A percentile compares a stretch with the other conserved stretches of the same genome.
phyloP scores from a whole-genome alignment of 2,797 vertebrate species.

The Lepidocolaptes lacrymiger region DNA sequence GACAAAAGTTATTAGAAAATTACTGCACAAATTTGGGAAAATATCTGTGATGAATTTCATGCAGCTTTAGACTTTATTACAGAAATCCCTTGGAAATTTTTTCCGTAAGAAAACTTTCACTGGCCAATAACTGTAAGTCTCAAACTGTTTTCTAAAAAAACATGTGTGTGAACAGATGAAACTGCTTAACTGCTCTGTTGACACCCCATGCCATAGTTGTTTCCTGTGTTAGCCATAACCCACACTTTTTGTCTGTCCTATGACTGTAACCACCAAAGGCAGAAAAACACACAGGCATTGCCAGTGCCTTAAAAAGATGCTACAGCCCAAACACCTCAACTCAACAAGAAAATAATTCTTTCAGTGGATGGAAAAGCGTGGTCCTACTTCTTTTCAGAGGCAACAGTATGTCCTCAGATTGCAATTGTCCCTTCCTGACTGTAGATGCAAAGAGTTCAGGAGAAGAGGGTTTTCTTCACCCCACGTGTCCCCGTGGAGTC shows the following conservation, averaged over 20 bases:
- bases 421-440: background rate
- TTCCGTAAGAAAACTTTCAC: background rate
- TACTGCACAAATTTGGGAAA: background rate
- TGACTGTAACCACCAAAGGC: background rate
- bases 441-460: background rate
- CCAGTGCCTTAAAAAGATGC: background rate
- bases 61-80: background rate
- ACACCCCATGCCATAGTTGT: background rate
- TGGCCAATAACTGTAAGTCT: background rate
- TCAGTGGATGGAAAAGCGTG: background rate
- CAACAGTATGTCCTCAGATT: background rate
- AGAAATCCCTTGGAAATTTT: background rate
- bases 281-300: background rate
- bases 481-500: background rate
- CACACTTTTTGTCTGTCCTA: background rate
- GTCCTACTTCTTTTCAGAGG: background rate
- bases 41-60: background rate
- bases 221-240: background rate
- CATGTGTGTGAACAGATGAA: background rate
- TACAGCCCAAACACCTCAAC: background rate
- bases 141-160: background rate
- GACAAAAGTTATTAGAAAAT: slow-evolving; percentile 9
- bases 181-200: background rate
- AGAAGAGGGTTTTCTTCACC: slow-evolving; percentile 16
- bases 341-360: background rate